A percentile compares a stretch with the other conserved stretches of the same genome.
These are phyloP conservation scores for Oenanthe melanoleuca DNA, from an alignment of 2,113 vertebrate species.

Conservation along the genomic window DNA sequence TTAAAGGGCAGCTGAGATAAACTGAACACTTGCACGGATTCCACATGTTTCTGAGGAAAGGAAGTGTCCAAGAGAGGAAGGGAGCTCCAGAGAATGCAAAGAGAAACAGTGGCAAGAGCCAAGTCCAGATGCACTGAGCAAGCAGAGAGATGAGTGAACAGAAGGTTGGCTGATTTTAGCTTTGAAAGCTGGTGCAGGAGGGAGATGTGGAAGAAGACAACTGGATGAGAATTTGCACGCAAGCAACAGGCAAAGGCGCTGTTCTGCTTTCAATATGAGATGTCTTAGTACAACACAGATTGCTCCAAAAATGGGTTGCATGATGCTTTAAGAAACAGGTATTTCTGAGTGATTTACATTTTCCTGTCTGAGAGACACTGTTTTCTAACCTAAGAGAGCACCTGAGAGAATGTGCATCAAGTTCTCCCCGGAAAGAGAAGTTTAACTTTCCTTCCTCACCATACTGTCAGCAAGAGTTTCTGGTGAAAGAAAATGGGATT, in stretches of 20 bases:
- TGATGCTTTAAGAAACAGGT: neutral
- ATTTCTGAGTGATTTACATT: neutral
- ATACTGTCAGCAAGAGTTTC: neutral
- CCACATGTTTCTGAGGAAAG: neutral
- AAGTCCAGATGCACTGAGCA: neutral
- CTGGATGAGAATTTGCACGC: fast-evolving
- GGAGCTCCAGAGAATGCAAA: neutral
- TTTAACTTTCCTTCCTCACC: neutral
- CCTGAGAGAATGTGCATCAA: neutral
- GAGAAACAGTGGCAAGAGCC: neutral
- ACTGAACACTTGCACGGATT: fast-evolving
- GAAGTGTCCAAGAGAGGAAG: neutral
- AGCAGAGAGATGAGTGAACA: neutral
- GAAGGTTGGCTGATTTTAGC: neutral
- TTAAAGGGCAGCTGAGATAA: neutral
- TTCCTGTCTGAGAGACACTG: neutral
- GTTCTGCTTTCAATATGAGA: neutral
- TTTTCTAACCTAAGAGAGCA: neutral
- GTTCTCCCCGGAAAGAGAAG: neutral
- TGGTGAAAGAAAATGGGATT: neutral
- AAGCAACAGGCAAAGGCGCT: neutral
- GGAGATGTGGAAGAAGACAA: neutral
- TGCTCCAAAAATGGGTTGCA: neutral
- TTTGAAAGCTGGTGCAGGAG: neutral
- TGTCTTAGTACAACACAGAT: neutral